A percentile compares a stretch with the other conserved stretches of the same genome.
phyloP scores from a whole-genome alignment of 2,888 invertebrate species.

The Hemicrepidius hirtus region DNA sequence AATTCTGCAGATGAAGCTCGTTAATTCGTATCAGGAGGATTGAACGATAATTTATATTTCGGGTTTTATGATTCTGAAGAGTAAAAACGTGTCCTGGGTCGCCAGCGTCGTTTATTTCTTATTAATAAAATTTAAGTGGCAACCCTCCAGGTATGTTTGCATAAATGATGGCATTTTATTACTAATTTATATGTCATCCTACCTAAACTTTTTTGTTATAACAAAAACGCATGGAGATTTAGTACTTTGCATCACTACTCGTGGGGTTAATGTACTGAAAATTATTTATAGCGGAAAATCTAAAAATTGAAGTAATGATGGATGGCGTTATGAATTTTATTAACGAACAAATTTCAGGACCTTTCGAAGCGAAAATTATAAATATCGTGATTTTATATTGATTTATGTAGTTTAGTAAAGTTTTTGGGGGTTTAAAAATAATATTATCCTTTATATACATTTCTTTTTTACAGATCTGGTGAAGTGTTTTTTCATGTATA shows the following conservation, averaged over 20 bases:
- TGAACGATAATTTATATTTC: slow-evolving; percentile 41
- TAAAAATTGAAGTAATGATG: not conserved
- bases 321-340: no score
- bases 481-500: slow-evolving; percentile 5
- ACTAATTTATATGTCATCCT: not conserved
- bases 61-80: slow-evolving; percentile 30
- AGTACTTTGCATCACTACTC: not conserved
- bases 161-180: slow-evolving; percentile 2
- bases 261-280: slow-evolving; percentile 1
- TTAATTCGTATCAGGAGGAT: slow-evolving; percentile 40
- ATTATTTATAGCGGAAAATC: slow-evolving; percentile 7
- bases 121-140: slow-evolving; percentile 14
- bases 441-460: no score
- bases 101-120: not conserved
- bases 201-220: not conserved
- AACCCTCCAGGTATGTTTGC: not conserved
- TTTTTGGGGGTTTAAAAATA: no score
- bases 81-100: slow-evolving; percentile 11
- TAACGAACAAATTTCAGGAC: no score
- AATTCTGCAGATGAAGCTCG: slow-evolving; percentile 40
- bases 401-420: no score
- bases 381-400: no score
- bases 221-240: not conserved
- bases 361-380: no score
- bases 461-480: not conserved